Conservation (phyloP, 2,888 invertebrate species). For the Hedychridium roseum region DNA sequence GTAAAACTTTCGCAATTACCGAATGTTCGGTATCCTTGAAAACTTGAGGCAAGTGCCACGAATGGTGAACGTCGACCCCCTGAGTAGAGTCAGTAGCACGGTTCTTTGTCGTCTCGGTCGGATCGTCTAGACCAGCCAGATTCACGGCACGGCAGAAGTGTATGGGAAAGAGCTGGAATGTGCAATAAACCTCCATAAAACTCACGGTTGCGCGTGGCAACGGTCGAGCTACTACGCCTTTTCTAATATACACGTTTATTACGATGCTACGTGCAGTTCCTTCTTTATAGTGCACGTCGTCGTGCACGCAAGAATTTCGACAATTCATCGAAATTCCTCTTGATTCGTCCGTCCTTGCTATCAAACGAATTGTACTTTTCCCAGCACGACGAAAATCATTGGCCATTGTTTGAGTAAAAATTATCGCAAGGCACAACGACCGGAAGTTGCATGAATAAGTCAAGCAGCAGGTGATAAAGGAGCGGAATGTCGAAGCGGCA, state of each 20-base stretch:
- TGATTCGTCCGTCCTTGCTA: too few species aligned
- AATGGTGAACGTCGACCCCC: conserved; percentile 22
- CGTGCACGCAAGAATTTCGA: too few species aligned
- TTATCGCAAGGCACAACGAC: too few species aligned
- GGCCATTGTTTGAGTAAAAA: too few species aligned
- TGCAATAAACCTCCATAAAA: conserved; percentile 38
- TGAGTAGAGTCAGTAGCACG: too few species aligned
- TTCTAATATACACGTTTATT: too few species aligned
- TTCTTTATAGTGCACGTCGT: too few species aligned
- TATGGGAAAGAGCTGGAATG: conserved; percentile 36
- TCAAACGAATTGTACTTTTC: too few species aligned
- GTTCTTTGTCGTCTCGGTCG: neutral
- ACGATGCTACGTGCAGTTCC: too few species aligned
- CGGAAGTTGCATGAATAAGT: conserved; percentile 14
- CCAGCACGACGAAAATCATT: too few species aligned
- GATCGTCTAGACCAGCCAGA: neutral
- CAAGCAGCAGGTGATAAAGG: conserved; percentile 17
- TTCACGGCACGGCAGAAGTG: conserved; percentile 12
- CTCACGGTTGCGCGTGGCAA: conserved; percentile 22
- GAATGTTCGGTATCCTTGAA: conserved; percentile 59
- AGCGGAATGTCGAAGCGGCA: conserved; percentile 6
- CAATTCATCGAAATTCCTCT: too few species aligned
- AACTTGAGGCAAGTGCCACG: conserved; percentile 48
- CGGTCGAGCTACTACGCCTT: conserved; percentile 31
- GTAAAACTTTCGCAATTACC: conserved; percentile 61